Base-by-base conservation (phyloP, 1,140 invertebrate species). In the Spodoptera frugiperda region DNA sequence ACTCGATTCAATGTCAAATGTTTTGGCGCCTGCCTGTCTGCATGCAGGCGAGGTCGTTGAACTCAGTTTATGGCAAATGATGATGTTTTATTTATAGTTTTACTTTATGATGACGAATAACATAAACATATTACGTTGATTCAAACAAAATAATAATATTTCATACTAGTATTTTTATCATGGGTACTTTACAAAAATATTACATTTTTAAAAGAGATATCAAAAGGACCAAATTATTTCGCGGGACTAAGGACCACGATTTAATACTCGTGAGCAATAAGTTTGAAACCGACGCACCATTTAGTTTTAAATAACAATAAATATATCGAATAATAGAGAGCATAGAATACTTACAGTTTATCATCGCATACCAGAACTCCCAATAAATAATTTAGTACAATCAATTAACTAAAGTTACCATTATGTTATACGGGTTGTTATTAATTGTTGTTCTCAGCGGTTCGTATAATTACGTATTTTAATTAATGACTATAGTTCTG, bases 1-100 rank as follows among this genome's bases (percentile, higher is more conserved):
- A 78, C 51, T 61, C 21, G 67, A 59, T 72, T 72, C 68, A 72
- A 72, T 78, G 76, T 78, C 76, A 78, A 78, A 78, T 72, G 46
- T 78, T 72, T 78, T 72, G 76, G 76, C 76, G 78, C 67, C 57
- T 76, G 39, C 30, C 59, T 44, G 74, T 73, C 77, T 78, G 61
- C 59, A 33, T 63, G 55, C 74, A 59, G 33, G 54, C 46, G 48
- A 67, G 73, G 17, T 65, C 48, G 25, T n/a, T 30, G 63, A 75
- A n/a, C 72, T 33, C 19, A 14, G 12, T 39, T 21, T 65, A 44
- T 54, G 57, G 48, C 44, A 57, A 57, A 3, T n/a, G n/a, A 44
- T 63, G 25, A 39, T 11, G 33, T 17, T 11, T 33, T 46, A 63
- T 63, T 44, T 39, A 9, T 39, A 33, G 33, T 33, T 33, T 49